A percentile compares a stretch with the other conserved stretches of the same genome.
Conservation (phyloP, 2,113 vertebrate species). For the Lampris megalopsis region DNA sequence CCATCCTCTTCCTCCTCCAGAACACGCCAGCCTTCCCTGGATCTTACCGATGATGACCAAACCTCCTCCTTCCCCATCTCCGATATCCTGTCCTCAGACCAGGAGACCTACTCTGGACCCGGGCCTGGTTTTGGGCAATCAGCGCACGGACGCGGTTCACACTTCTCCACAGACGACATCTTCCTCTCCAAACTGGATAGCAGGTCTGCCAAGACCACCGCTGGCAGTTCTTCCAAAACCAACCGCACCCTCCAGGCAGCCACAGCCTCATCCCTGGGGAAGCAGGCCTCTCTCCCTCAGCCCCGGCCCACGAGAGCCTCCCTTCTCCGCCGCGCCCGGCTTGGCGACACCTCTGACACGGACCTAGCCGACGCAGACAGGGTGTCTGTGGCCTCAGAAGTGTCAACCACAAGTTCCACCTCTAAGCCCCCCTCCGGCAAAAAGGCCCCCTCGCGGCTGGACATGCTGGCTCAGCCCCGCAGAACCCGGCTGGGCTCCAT, state of each 20-base stretch:
- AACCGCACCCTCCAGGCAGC: constrained; percentile 75
- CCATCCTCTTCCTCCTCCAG: constrained; percentile 80
- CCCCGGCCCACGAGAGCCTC: constrained; percentile 96
- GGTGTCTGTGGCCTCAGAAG: constrained; percentile 95
- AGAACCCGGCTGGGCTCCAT: constrained; percentile 92
- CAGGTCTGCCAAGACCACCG: constrained; percentile 79
- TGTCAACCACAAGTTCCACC: constrained; percentile 98
- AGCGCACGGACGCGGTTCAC: constrained; percentile 81
- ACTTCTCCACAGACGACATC: constrained; percentile 87
- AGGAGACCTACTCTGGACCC: constrained; percentile 89
- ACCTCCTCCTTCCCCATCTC: constrained; percentile 95
- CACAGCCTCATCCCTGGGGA: constrained; percentile 76
- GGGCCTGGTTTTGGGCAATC: constrained; percentile 72
- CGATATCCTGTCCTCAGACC: constrained; percentile 95
- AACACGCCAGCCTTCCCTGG: constrained; percentile 89
- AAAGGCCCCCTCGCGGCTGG: constrained; percentile 89
- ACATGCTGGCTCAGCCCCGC: constrained; percentile 94
- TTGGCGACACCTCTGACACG: constrained; percentile 94
- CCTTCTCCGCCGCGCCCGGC: constrained; percentile 92
- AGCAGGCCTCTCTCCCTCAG: constrained; percentile 90
- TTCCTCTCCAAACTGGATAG: constrained; percentile 88
- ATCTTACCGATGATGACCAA: constrained; percentile 96
- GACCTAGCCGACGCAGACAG: constrained; percentile 95
- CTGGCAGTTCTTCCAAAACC: constrained; percentile 71
- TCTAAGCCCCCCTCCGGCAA: constrained; percentile 92